Conservation (phyloP, 1,140 invertebrate species). For the Pogonomyrmex californicus region DNA sequence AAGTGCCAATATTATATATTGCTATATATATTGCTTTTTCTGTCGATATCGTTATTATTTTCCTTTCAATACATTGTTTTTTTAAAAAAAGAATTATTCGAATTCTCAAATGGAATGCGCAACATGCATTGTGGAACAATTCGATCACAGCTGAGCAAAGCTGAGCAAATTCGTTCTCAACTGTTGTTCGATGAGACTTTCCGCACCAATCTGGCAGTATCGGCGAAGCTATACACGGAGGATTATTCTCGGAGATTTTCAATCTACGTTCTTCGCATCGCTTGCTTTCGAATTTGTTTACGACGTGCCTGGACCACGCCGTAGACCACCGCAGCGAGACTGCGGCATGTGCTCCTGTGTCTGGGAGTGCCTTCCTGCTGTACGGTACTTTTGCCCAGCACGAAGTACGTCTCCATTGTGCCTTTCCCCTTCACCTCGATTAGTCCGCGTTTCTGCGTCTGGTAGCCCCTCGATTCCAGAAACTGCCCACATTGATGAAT, state of each 20-base stretch:
- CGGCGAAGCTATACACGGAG: not conserved
- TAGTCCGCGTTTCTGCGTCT: constrained; percentile 92
- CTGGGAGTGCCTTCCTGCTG: constrained; percentile 86
- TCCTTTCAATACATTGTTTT: not conserved
- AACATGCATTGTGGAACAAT: not conserved
- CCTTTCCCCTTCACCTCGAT: constrained; percentile 98
- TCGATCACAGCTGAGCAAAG: not conserved
- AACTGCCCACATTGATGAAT: constrained; percentile 86
- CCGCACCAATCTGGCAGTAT: constrained; percentile 7
- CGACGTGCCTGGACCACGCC: constrained; percentile 92
- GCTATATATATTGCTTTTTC: not conserved
- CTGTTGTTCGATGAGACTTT: not conserved
- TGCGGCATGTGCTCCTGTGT: constrained; percentile 92
- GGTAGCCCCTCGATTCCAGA: constrained; percentile 91
- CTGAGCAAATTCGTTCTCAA: not conserved
- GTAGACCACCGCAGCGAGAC: constrained; percentile 95
- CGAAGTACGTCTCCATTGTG: constrained; percentile 97
- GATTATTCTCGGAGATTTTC: not conserved
- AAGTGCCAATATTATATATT: too few relatives aligned
- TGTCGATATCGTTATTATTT: not conserved
- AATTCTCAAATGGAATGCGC: not conserved
- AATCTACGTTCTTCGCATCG: constrained; percentile 77
- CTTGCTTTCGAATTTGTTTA: constrained; percentile 85
- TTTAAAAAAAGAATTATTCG: constrained; percentile 5
- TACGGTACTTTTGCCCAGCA: constrained; percentile 89